Percentiles rank a stretch among this genome's conserved stretches.
phyloP scores from a whole-genome alignment of 1,140 invertebrate species.

The Pachyrhynchus sulphureomaculatus region DNA sequence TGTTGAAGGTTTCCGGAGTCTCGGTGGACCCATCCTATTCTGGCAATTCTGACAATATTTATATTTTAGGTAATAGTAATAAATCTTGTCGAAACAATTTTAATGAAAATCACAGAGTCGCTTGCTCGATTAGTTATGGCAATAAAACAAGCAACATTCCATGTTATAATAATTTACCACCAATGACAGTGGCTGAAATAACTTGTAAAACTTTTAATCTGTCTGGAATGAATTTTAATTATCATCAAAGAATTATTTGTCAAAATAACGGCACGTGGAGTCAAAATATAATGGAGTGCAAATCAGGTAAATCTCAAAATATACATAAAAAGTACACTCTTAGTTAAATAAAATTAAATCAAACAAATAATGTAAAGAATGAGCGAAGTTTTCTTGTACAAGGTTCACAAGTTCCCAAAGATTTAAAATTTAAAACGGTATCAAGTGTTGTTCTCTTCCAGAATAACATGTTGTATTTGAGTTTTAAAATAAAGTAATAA shows the following conservation, averaged over 20 bases:
- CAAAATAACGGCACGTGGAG: conserved; percentile 52
- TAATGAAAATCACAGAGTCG: not conserved
- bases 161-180: conserved; percentile 41
- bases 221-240: conserved; percentile 34
- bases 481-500: too few relatives aligned
- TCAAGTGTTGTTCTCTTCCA: too few relatives aligned
- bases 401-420: too few relatives aligned
- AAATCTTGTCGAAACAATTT: not conserved
- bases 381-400: too few relatives aligned
- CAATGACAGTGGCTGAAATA: conserved; percentile 44
- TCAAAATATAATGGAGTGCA: conserved; percentile 46
- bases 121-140: conserved; percentile 44
- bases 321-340: conserved; percentile 17
- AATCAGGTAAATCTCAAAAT: conserved; percentile 39
- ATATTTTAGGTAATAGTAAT: not conserved
- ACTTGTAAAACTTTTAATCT: conserved; percentile 49
- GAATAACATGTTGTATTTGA: too few relatives aligned
- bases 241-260: conserved; percentile 41
- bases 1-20: not conserved
- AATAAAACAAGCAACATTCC: conserved; percentile 40
- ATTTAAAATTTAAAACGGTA: too few relatives aligned
- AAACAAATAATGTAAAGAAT: too few relatives aligned
- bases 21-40: not conserved
- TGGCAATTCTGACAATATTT: not conserved
- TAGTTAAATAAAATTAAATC: too few relatives aligned